phyloP scores from a whole-genome alignment of 2,797 vertebrate species.

The Epinephelus awoara region DNA sequence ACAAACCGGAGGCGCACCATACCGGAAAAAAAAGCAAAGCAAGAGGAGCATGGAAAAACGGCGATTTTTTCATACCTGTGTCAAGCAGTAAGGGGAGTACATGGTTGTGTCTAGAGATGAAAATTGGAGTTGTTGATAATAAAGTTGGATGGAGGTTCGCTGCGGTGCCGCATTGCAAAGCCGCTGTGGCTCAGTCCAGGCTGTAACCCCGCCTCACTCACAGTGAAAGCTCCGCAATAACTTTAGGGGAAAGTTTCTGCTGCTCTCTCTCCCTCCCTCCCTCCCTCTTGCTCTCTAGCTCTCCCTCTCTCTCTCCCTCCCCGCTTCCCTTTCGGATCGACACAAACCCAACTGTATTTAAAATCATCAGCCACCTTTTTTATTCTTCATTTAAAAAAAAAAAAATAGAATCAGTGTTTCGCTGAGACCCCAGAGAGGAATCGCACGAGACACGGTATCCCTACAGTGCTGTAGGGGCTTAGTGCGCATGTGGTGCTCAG shows the following conservation, averaged over 20 bases:
- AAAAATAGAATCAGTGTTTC: constrained; percentile 6
- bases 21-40: constrained; percentile 49
- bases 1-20: constrained; percentile 46
- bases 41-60: constrained; percentile 15
- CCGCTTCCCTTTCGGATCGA: constrained; percentile 56
- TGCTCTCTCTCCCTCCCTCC: constrained; percentile 63
- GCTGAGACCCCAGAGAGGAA: constrained; percentile 8
- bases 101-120: constrained; percentile 88
- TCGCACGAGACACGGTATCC: constrained; percentile 12
- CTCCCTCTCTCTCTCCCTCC: constrained; percentile 45
- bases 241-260: constrained; percentile 87
- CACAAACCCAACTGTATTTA: constrained; percentile 38
- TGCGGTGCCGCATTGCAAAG: constrained; percentile 88
- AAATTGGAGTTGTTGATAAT: constrained; percentile 77
- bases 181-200: constrained; percentile 87
- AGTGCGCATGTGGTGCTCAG: constrained; percentile 19
- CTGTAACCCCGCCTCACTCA: constrained; percentile 92
- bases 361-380: neutral
- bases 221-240: constrained; percentile 93
- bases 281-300: constrained; percentile 55
- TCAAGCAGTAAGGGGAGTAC: constrained; percentile 97
- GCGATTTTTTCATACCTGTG: constrained; percentile 89
- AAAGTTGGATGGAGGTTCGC: constrained; percentile 88
- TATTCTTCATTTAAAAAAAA: no score
- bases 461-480: constrained; percentile 6